Evolutionary conservation across 2,113 vertebrate genomes (phyloP).

Genomic region (Salvelinus namaycush): DNA sequence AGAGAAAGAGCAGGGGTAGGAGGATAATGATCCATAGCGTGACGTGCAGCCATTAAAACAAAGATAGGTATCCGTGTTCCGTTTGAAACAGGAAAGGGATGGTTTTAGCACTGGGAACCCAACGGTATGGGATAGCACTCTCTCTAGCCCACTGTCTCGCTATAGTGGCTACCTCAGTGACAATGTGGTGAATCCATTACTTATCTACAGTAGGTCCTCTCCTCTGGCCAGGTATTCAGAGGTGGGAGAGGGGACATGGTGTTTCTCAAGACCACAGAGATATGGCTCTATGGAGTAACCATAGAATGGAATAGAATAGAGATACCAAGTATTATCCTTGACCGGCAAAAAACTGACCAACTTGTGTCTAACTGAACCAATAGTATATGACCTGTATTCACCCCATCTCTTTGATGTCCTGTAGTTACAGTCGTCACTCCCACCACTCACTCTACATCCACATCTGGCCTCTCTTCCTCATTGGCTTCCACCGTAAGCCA

Average conservation of each 20-base stretch:
- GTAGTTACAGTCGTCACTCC: neutral
- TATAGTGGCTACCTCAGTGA: constrained; percentile 30
- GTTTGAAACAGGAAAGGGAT: constrained; percentile 30
- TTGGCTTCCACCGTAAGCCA: constrained; percentile 32
- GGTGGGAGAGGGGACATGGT: constrained; percentile 24
- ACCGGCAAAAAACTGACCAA: no score
- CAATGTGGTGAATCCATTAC: constrained; percentile 67
- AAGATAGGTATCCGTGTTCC: constrained; percentile 43
- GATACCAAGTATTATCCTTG: neutral
- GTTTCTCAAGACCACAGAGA: constrained; percentile 22
- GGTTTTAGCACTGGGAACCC: constrained; percentile 38
- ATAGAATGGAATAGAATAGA: constrained; percentile 19
- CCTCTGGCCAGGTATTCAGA: constrained; percentile 34
- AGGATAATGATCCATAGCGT: neutral
- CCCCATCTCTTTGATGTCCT: neutral
- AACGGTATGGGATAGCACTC: constrained; percentile 49
- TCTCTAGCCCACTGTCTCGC: constrained; percentile 10
- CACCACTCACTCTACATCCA: constrained; percentile 31
- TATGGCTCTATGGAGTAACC: constrained; percentile 18
- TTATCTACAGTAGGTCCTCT: neutral
- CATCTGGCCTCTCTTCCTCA: constrained; percentile 13
- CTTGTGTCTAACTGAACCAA: neutral
- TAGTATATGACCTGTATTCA: neutral
- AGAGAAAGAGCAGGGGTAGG: constrained; percentile 1
- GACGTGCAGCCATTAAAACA: constrained; percentile 16